Conservation (phyloP, 1,140 invertebrate genomes). For the Brachionus calyciflorus region DNA sequence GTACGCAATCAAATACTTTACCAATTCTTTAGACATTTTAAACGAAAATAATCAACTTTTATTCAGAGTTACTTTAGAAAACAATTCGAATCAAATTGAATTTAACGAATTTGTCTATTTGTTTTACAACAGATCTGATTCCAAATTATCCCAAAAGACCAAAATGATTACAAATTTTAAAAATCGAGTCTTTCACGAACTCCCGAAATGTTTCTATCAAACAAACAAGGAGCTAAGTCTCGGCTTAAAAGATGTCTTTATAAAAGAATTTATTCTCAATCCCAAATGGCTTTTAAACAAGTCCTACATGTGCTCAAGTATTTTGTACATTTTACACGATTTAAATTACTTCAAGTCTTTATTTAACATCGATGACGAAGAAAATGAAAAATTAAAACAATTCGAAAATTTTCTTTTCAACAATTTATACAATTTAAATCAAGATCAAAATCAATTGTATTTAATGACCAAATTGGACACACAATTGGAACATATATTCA, state of each 20-base stretch:
- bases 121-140: conserved; percentile 27
- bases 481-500: conserved; percentile 65
- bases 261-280: conserved; percentile 36
- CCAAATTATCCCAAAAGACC: background rate
- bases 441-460: conserved; percentile 61
- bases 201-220: background rate
- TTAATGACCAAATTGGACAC: conserved; percentile 72
- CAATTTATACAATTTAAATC: conserved; percentile 35
- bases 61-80: background rate
- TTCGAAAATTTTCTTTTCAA: conserved; percentile 20
- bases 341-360: background rate
- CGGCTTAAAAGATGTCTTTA: background rate
- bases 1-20: conserved; percentile 30
- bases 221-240: background rate
- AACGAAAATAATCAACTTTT: conserved; percentile 28
- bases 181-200: conserved; percentile 11
- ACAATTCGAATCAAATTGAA: background rate
- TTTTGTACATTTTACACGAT: conserved; percentile 38
- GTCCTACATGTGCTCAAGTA: background rate
- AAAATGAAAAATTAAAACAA: background rate
- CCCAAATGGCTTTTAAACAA: conserved; percentile 39
- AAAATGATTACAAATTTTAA: background rate
- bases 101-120: background rate
- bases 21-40: background rate
- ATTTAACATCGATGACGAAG: background rate